These are phyloP conservation scores for Plusia festucae DNA, from an alignment of 2,888 invertebrate genomes.

Conservation along the genomic window DNA sequence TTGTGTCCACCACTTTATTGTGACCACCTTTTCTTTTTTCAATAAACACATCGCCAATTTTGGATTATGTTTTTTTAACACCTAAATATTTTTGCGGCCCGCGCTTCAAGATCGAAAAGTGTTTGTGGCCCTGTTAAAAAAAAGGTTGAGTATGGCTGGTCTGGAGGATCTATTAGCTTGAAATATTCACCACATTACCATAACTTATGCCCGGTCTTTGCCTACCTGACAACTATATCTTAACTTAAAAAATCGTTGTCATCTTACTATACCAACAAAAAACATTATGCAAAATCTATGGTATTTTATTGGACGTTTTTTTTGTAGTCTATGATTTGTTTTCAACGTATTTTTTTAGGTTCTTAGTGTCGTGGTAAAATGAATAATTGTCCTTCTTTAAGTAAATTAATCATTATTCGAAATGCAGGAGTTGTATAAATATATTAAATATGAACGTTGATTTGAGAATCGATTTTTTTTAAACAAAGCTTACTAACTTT, in stretches of 20 bases:
- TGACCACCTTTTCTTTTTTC: too few relatives aligned
- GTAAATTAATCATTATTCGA: background rate
- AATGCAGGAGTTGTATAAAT: too few relatives aligned
- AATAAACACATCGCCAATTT: too few relatives aligned
- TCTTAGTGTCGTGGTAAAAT: background rate
- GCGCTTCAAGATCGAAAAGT: too few relatives aligned
- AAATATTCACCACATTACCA: constrained; percentile 80
- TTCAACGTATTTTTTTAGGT: background rate
- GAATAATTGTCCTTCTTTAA: background rate
- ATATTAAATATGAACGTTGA: too few relatives aligned
- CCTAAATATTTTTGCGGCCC: too few relatives aligned
- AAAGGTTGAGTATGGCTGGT: too few relatives aligned
- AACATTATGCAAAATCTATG: constrained; percentile 31
- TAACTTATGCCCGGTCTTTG: constrained; percentile 73
- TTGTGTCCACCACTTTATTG: too few relatives aligned
- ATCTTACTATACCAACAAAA: constrained; percentile 34
- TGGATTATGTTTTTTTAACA: too few relatives aligned
- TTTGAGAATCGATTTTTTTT: too few relatives aligned
- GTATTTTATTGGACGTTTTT: constrained; percentile 25
- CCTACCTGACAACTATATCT: constrained; percentile 73
- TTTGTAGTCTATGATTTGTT: background rate
- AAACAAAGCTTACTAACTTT: too few relatives aligned
- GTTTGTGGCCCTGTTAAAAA: too few relatives aligned
- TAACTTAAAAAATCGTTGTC: constrained; percentile 50
- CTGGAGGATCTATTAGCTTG: constrained; percentile 78